phyloP scores from a whole-genome alignment of 2,113 vertebrate genomes.

The Mellivora capensis region DNA sequence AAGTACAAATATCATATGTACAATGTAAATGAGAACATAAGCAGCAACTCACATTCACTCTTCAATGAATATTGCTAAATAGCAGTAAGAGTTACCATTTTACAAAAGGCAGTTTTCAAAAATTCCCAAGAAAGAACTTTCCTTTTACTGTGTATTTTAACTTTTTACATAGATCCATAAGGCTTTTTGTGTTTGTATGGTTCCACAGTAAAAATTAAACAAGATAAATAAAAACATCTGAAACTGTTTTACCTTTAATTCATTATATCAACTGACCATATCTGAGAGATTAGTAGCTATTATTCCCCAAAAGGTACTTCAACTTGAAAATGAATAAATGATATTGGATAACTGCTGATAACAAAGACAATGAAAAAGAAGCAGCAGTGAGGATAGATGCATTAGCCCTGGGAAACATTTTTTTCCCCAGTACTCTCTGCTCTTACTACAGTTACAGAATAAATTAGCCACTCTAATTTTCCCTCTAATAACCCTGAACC shows the following conservation, averaged over 20 bases:
- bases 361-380: slow-evolving; percentile 7
- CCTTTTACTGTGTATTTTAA: not conserved
- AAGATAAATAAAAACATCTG: slow-evolving; percentile 35
- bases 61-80: not conserved
- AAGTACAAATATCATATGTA: not conserved
- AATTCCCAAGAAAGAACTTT: not conserved
- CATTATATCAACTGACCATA: not conserved
- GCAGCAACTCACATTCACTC: not conserved
- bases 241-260: slow-evolving; percentile 23
- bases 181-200: not conserved
- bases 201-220: slow-evolving; percentile 29
- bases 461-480: slow-evolving; percentile 21
- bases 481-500: not conserved
- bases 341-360: not conserved
- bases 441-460: not conserved
- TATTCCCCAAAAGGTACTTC: not conserved
- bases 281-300: slow-evolving; percentile 17
- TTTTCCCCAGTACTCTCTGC: not conserved
- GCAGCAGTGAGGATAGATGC: not conserved
- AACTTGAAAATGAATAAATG: not conserved
- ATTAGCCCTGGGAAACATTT: not conserved
- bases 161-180: not conserved
- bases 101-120: not conserved
- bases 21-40: not conserved
- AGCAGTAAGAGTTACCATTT: not conserved